Evolutionary conservation across 2,888 invertebrate genomes (phyloP), one percentile per base, ranked within the genome.

Genomic region (Urechis unicinctus): DNA sequence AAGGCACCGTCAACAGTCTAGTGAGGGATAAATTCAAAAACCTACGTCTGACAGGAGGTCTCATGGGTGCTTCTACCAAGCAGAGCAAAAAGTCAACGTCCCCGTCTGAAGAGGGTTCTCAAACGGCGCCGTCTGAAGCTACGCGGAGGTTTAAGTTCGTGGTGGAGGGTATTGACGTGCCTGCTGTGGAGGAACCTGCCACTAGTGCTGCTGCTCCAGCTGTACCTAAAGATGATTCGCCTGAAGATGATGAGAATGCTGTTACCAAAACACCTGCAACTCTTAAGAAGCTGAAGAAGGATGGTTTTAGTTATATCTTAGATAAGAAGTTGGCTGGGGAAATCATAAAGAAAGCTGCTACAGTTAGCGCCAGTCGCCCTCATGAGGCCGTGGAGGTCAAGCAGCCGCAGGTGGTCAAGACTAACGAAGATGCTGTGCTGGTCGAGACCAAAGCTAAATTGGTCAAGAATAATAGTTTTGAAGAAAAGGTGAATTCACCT

Each of bases 151-250:
- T 49, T 51, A 58, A 57, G 36, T 64, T 64, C 28, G 29, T 59
- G 17, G 58, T 65, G 13, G 63, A 64, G 50, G 65, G 65, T n/a
- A 65, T 64, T 17, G 65, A 65, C 47, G 48, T 59, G 1, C 65
- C 63, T 13, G 49, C n/a, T 21, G 4, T n/a, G 6, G 13, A 41
- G 24, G 47, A 22, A 49, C 24, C 25, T 21, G 21, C 6, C 2
- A 25, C 41, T 31, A 24, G 25, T 17, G 6, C 22, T 30, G 51
- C 25, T 22, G 17, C 45, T 9, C 45, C 45, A 45, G 13, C 45
- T 6, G 17, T 13, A 6, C 13, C 45, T 9, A 21, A 21, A 45
- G 17, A 45, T 6, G 22, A 17, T 36, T 36, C 36, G 9, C n/a
- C n/a, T n/a, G n/a, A n/a, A 6, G 45, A 45, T 45, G 13, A 21